A percentile compares a stretch with the other conserved stretches of the same genome.
Evolutionary conservation across 2,888 invertebrate species (phyloP).

Genomic region (Eretmocerus hayati): DNA sequence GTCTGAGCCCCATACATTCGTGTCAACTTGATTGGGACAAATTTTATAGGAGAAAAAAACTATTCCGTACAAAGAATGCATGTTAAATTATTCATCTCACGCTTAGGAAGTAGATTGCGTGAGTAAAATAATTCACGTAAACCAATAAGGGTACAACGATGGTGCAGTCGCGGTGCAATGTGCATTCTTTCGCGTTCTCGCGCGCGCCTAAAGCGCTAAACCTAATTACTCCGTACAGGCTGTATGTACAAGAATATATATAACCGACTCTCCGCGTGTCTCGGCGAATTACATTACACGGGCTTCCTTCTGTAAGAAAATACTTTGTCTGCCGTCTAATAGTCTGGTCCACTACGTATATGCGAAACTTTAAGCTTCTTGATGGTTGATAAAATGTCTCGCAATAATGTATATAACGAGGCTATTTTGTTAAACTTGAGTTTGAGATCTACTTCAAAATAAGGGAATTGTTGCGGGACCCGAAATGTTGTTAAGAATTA

Average conservation of each 20-base stretch:
- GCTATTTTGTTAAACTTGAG: too few relatives aligned
- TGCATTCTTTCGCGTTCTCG: background rate
- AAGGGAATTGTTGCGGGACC: too few relatives aligned
- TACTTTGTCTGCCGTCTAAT: slow-evolving; percentile 5
- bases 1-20: too few relatives aligned
- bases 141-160: background rate
- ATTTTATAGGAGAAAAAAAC: too few relatives aligned
- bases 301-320: slow-evolving; percentile 8
- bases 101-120: background rate
- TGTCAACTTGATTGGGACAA: too few relatives aligned
- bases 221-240: slow-evolving; percentile 1
- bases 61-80: too few relatives aligned
- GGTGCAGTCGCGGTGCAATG: background rate
- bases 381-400: too few relatives aligned
- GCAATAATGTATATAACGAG: too few relatives aligned
- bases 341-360: slow-evolving; percentile 4
- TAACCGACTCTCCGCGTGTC: background rate
- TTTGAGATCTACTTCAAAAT: too few relatives aligned
- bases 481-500: too few relatives aligned
- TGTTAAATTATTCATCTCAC: background rate
- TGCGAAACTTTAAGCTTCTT: too few relatives aligned
- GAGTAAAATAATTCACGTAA: background rate
- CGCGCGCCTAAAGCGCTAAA: slow-evolving; percentile 10
- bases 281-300: slow-evolving; percentile 2
- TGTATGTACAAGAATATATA: background rate